These are phyloP conservation scores for Epirrita christyi DNA, from an alignment of 2,888 invertebrate genomes.

Conservation along the genomic window DNA sequence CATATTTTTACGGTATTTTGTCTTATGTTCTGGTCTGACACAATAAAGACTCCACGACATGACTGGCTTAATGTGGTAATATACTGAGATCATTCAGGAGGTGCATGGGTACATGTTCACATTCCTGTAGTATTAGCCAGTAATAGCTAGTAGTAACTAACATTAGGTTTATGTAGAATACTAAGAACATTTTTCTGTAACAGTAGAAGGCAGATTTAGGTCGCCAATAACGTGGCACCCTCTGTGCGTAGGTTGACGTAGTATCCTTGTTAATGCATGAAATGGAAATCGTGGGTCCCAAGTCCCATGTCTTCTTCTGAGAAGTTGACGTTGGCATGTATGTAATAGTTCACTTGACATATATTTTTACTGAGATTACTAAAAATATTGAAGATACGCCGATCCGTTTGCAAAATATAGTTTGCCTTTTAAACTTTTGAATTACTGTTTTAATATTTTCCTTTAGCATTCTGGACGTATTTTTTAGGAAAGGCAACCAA, in stretches of 20 bases:
- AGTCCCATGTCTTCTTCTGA: conserved; percentile 17
- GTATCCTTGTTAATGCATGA: conserved; percentile 52
- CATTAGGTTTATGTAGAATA: neutral
- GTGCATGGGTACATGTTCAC: too few relatives aligned
- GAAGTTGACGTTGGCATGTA: conserved; percentile 21
- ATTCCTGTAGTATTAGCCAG: too few relatives aligned
- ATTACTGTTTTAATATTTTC: too few relatives aligned
- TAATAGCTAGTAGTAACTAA: too few relatives aligned
- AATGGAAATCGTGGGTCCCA: conserved; percentile 50
- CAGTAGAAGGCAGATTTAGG: conserved; percentile 46
- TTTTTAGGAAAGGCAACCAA: neutral
- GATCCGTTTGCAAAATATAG: too few relatives aligned
- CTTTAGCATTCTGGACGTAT: too few relatives aligned
- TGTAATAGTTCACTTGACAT: conserved; percentile 27
- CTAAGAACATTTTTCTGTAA: conserved; percentile 25
- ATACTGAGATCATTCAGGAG: too few relatives aligned
- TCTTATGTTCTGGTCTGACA: too few relatives aligned
- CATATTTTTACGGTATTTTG: too few relatives aligned
- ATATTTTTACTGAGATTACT: conserved; percentile 22
- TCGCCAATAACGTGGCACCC: conserved; percentile 53
- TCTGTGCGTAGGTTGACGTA: conserved; percentile 55
- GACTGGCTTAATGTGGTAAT: too few relatives aligned
- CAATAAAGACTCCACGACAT: too few relatives aligned
- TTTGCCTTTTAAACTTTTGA: too few relatives aligned
- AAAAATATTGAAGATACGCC: neutral